Conservation (phyloP, 2,113 vertebrate genomes). For the Sitta europaea region DNA sequence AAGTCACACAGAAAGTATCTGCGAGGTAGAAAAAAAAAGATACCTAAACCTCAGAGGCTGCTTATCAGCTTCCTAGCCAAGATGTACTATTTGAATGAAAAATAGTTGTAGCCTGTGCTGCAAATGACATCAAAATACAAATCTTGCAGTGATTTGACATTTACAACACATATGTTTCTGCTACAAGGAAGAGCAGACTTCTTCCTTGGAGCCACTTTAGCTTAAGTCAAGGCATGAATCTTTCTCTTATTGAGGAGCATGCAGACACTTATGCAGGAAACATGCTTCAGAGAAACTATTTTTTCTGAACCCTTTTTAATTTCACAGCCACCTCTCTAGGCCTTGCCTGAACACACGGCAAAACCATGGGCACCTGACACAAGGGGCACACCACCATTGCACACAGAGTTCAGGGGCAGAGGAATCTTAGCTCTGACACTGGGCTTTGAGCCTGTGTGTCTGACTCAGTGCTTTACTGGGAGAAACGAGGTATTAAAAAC, state of each 20-base stretch:
- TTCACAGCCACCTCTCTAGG: background rate
- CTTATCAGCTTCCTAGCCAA: background rate
- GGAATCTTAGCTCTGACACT: background rate
- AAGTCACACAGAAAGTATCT: background rate
- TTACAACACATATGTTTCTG: background rate
- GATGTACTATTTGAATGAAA: background rate
- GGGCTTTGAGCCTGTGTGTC: background rate
- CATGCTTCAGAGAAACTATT: background rate
- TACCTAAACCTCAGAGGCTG: background rate
- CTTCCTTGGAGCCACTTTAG: background rate
- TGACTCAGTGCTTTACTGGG: background rate
- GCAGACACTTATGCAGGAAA: background rate
- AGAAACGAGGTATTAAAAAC: background rate
- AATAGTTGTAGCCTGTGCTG: background rate
- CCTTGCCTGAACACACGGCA: background rate
- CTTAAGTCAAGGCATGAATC: background rate
- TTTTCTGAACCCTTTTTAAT: background rate
- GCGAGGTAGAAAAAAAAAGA: background rate
- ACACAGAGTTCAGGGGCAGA: background rate
- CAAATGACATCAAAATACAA: background rate
- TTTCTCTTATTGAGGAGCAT: background rate
- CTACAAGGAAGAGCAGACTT: background rate
- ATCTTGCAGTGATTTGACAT: background rate
- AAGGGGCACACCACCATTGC: background rate
- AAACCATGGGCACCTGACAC: background rate